A percentile compares a stretch with the other conserved stretches of the same genome.
phyloP scores from a whole-genome alignment of 2,113 vertebrate species.

The Pantherophis guttatus region DNA sequence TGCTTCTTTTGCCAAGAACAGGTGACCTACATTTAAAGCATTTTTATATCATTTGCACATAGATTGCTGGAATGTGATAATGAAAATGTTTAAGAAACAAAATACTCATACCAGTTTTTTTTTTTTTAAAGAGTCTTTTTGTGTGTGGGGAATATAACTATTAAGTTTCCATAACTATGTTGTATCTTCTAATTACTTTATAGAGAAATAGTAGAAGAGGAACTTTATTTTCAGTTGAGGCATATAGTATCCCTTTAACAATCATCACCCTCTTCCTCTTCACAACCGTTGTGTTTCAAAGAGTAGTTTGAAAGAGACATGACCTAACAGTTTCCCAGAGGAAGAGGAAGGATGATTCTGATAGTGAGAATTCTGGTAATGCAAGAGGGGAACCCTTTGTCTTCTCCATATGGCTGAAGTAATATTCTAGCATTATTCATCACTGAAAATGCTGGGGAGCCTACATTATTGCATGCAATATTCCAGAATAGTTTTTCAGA shows the following conservation, averaged over 20 bases:
- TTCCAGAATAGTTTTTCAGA: neutral
- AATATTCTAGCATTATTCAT: neutral
- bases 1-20: neutral
- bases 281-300: neutral
- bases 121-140: neutral
- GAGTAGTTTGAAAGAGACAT: neutral
- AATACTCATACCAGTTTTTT: neutral
- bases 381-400: neutral
- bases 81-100: neutral
- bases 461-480: neutral
- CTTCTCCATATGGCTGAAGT: neutral
- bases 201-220: neutral
- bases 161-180: neutral
- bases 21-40: neutral
- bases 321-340: neutral
- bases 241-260: neutral
- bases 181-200: neutral
- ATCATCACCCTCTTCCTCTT: neutral
- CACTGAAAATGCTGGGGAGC: neutral
- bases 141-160: neutral
- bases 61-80: neutral
- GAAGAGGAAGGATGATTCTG: neutral
- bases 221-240: neutral
- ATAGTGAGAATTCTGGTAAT: neutral
- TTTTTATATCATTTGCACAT: neutral